A percentile compares a stretch with the other conserved stretches of the same genome.
phyloP scores from a whole-genome alignment of 2,113 vertebrate species.

The Hystrix cristata region DNA sequence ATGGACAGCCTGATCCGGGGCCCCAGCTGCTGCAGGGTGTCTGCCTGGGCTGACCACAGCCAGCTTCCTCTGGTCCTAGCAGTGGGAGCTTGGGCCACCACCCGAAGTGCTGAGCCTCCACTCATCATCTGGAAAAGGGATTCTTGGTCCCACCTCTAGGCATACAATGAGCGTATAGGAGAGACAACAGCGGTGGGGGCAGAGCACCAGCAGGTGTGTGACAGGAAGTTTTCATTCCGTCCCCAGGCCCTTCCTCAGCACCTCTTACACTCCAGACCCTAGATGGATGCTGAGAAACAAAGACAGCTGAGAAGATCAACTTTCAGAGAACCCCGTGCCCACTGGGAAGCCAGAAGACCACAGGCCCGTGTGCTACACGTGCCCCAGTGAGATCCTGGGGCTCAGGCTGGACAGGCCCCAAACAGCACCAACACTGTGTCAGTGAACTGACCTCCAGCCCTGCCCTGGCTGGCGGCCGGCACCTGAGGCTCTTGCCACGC shows the following conservation, averaged over 20 bases:
- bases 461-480: rapidly evolving
- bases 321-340: background rate
- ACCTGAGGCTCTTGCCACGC: background rate
- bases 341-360: background rate
- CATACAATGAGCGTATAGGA: too few species aligned
- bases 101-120: background rate
- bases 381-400: background rate
- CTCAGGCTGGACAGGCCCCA: background rate
- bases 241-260: background rate
- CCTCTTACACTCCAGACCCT: too few species aligned
- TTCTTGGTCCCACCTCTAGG: rapidly evolving
- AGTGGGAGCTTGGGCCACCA: background rate
- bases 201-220: background rate
- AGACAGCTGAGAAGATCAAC: background rate
- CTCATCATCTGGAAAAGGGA: background rate
- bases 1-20: background rate
- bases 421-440: background rate
- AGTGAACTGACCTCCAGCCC: too few species aligned
- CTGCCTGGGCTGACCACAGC: background rate
- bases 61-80: background rate
- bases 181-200: background rate
- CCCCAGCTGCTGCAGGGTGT: rapidly evolving
- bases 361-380: rapidly evolving
- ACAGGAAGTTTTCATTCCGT: too few species aligned
- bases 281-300: background rate